Evolutionary conservation across 1,140 invertebrate species (phyloP), one percentile per base, ranked within the genome.

Genomic region (Drosophila pandora): DNA sequence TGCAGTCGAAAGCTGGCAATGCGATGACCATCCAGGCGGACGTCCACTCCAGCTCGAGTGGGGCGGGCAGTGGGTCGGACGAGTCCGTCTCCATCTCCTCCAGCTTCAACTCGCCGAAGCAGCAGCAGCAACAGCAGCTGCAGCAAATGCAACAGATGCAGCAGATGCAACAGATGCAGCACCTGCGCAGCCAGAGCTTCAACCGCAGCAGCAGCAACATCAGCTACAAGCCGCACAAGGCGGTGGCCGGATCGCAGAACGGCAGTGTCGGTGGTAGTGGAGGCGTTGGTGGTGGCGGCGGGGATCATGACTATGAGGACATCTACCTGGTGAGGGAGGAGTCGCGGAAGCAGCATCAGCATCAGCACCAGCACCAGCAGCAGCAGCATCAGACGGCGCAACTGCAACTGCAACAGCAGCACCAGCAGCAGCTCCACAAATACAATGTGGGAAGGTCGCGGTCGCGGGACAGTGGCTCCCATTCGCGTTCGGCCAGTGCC

Each of bases 271-370:
- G 25, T 2, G 25, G 25, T 5, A 6, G 25, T 25, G 25, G 25
- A 6, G 30, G 70, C 8, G 52, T 47, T 13, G 68, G 43, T 17
- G 72, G 4, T 32, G 63, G 59, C 30, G 49, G 69, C 3, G 83
- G 77, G 2, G 94, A 95, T 63, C 94, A 95, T 61, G 95, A 95
- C 78, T 96, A 96, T 77, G 95, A 96, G 90, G 95, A 96, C 62
- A 95, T 96, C 43, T 95, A 95, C 85, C 76, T 94, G 74, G 93
- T 95, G 8, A 92, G 94, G 28, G 94, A 95, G 45, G 94, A 95
- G 63, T 93, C 90, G 13, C 73, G 93, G 21, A 84, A 89, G 73
- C 80, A 85, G 32, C 82, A 85, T 30, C 82, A 81, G 17, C 81
- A 90, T 2, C 76, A 81, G 32, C 74, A 80, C 0, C 48, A n/a